Base-by-base conservation (phyloP, 1,140 invertebrate genomes). In the Ganaspis sp. region DNA sequence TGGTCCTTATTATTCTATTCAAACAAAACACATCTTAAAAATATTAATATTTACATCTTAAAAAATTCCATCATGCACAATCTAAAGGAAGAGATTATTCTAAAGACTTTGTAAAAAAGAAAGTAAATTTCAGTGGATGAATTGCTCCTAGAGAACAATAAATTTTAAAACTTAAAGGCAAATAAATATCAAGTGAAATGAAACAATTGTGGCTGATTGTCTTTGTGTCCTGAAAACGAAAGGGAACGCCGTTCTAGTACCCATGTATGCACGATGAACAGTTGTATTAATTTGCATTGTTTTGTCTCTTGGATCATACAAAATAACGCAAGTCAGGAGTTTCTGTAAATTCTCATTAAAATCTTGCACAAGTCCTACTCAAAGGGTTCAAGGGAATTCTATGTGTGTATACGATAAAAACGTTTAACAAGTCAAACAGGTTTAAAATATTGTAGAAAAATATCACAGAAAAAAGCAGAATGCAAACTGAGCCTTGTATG, bases 121-220 rank as follows among this genome's bases (percentile, higher is more conserved):
- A 45, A 45, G n/a, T 45, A 1, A 34, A 34, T 34, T 34, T 6
- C 2, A 34, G 1, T 4, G 11, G 12, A 45, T 4, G 45, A n/a
- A 4, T 49, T 17, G 45, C 15, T 49, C 6, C 17, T 49, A 49
- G 8, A 49, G 17, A 49, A 49, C n/a, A 49, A 17, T 15, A 17
- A 17, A 4, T n/a, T 17, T 4, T 5, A 17, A 49, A 49, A 49
- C n/a, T 15, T 4, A 15, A 49, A 49, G 17, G 4, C 4, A 49
- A 49, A 49, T 17, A 17, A 49, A 4, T 17, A 49, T 49, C n/a
- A 49, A 49, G 17, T 49, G n/a, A 17, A 49, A 49, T n/a, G 45
- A 49, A 49, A 49, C 45, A 49, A 49, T 49, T 49, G 45, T 49
- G 45, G n/a, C 45, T 49, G 45, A 49, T 49, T 49, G n/a, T 49